Percentiles rank a stretch among this genome's conserved stretches.
Conservation (phyloP, 2,888 invertebrate species). For the Therioaphis trifolii region DNA sequence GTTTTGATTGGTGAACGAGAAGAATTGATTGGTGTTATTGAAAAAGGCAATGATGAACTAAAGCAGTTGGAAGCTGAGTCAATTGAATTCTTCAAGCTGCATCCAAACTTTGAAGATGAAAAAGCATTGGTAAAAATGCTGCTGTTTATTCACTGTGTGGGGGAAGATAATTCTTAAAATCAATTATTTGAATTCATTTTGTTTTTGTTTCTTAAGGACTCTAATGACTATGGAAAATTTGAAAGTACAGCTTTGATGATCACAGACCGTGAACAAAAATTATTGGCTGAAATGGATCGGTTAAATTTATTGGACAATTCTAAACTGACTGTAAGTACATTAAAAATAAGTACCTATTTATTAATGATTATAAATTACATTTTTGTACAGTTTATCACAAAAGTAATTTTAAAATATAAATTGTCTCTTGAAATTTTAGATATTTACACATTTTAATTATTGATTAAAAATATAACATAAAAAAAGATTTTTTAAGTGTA, state of each 20-base stretch:
- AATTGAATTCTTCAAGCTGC: neutral
- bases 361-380: too few species aligned
- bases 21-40: constrained; percentile 10
- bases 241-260: neutral
- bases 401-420: too few species aligned
- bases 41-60: constrained; percentile 37
- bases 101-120: neutral
- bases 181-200: too few species aligned
- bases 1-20: constrained; percentile 43
- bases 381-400: too few species aligned
- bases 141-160: too few species aligned
- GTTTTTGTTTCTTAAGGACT: constrained; percentile 2
- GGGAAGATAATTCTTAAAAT: too few species aligned
- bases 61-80: constrained; percentile 35
- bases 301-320: constrained; percentile 33
- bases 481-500: too few species aligned
- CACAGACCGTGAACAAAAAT: constrained; percentile 31
- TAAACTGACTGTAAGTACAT: constrained; percentile 37
- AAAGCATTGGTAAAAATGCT: constrained; percentile 2
- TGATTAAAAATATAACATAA: too few species aligned
- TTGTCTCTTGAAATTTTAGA: too few species aligned
- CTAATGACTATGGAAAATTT: neutral
- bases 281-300: constrained; percentile 39
- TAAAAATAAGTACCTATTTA: too few species aligned
- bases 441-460: too few species aligned